A percentile compares a stretch with the other conserved stretches of the same genome.
These are phyloP conservation scores for Thalassophryne amazonica DNA, from an alignment of 2,797 vertebrate species.

Conservation along the genomic window DNA sequence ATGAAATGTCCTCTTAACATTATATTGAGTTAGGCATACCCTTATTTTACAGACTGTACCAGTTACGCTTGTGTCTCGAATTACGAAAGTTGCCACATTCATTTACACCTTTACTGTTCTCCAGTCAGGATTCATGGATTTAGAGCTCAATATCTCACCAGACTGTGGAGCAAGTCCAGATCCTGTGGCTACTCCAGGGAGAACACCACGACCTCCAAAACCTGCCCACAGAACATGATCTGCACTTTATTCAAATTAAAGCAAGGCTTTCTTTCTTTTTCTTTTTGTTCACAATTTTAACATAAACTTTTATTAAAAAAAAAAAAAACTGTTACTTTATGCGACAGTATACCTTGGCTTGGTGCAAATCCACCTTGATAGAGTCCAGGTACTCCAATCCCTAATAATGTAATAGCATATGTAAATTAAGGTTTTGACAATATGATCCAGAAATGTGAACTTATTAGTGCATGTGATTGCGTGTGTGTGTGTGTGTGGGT, in stretches of 20 bases:
- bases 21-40: too few relatives aligned
- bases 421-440: background rate
- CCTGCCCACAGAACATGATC: slow-evolving; percentile 45
- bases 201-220: slow-evolving; percentile 82
- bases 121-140: background rate
- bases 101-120: too few relatives aligned
- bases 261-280: too few relatives aligned
- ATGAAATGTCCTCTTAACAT: too few relatives aligned
- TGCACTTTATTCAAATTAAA: too few relatives aligned
- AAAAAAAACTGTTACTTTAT: background rate
- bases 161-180: slow-evolving; percentile 86
- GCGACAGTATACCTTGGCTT: slow-evolving; percentile 80
- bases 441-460: background rate
- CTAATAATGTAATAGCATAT: slow-evolving; percentile 66
- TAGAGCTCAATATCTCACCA: slow-evolving; percentile 66
- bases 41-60: too few relatives aligned
- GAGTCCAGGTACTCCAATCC: slow-evolving; percentile 88
- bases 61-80: too few relatives aligned
- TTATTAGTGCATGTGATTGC: too few relatives aligned
- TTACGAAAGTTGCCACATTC: too few relatives aligned
- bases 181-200: slow-evolving; percentile 91
- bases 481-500: too few relatives aligned
- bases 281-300: background rate
- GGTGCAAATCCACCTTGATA: slow-evolving; percentile 90
- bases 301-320: background rate